phyloP scores from a whole-genome alignment of 2,113 vertebrate species.

The Myrmecobius fasciatus region DNA sequence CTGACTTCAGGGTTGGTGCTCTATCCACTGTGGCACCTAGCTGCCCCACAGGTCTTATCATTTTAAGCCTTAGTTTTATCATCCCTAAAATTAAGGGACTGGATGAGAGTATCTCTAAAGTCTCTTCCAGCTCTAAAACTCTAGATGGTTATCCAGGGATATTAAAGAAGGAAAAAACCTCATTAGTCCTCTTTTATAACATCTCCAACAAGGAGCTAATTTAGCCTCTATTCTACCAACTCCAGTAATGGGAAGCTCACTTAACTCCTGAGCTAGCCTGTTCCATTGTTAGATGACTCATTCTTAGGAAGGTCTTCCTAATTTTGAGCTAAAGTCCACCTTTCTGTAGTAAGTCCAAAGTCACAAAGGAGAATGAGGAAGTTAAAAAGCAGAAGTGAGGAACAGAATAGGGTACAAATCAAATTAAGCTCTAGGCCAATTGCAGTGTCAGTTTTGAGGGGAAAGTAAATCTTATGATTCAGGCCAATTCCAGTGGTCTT shows the following conservation, averaged over 20 bases:
- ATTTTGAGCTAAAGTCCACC: background rate
- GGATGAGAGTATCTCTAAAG: background rate
- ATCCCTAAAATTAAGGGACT: background rate
- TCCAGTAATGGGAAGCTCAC: background rate
- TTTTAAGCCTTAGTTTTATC: background rate
- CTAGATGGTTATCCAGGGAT: background rate
- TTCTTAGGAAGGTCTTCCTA: background rate
- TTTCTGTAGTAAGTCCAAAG: background rate
- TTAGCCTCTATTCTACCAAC: background rate
- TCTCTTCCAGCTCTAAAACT: background rate
- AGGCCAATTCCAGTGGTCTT: no score
- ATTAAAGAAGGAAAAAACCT: background rate
- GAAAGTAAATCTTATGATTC: background rate
- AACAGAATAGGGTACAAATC: background rate
- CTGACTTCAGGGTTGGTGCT: no score
- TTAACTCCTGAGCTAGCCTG: background rate
- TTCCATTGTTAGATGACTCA: background rate
- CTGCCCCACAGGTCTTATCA: no score
- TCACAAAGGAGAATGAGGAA: background rate
- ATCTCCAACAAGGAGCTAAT: background rate
- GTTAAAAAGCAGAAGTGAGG: background rate
- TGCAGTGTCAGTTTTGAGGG: background rate
- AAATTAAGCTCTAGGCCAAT: background rate
- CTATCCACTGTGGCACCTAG: no score
- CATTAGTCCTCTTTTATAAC: background rate